Conservation (phyloP, 2,113 vertebrate species). For the Lophura nycthemera region DNA sequence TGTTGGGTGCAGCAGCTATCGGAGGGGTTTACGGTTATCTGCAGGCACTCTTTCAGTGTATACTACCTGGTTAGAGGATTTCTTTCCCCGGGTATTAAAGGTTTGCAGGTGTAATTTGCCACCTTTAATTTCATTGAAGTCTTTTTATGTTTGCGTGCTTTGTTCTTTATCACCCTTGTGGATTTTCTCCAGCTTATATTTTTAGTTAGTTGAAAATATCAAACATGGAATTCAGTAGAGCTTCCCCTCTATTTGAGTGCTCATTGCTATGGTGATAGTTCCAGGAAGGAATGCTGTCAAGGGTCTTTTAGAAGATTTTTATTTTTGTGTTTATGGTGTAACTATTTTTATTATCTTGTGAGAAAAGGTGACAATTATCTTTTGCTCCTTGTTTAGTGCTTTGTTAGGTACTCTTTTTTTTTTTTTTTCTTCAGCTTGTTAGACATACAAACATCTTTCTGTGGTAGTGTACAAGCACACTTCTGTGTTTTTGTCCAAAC, state of each 20-base stretch:
- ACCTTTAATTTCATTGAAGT: background rate
- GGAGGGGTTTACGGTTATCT: background rate
- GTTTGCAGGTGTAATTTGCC: slow-evolving; percentile 31
- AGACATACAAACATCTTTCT: background rate
- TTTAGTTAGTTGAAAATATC: slow-evolving; percentile 56
- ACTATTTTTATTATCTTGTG: slow-evolving; percentile 44
- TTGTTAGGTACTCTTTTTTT: background rate
- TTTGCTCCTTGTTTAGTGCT: slow-evolving; percentile 47
- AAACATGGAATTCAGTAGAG: slow-evolving; percentile 2
- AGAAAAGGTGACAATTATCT: slow-evolving; percentile 50
- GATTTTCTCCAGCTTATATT: slow-evolving; percentile 27
- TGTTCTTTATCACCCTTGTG: background rate
- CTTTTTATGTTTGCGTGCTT: background rate
- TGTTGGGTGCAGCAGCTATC: background rate
- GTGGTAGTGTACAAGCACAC: background rate
- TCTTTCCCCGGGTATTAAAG: background rate
- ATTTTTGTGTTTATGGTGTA: slow-evolving; percentile 46
- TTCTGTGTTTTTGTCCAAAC: slow-evolving; percentile 15
- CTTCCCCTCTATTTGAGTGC: background rate
- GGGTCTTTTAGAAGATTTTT: slow-evolving; percentile 47
- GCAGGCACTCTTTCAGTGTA: background rate
- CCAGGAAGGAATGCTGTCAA: slow-evolving; percentile 12
- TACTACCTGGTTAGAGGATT: background rate
- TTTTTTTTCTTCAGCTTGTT: background rate
- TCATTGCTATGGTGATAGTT: slow-evolving; percentile 66